Conservation (phyloP, 2,888 invertebrate genomes). For the Psylliodes chrysocephalus region DNA sequence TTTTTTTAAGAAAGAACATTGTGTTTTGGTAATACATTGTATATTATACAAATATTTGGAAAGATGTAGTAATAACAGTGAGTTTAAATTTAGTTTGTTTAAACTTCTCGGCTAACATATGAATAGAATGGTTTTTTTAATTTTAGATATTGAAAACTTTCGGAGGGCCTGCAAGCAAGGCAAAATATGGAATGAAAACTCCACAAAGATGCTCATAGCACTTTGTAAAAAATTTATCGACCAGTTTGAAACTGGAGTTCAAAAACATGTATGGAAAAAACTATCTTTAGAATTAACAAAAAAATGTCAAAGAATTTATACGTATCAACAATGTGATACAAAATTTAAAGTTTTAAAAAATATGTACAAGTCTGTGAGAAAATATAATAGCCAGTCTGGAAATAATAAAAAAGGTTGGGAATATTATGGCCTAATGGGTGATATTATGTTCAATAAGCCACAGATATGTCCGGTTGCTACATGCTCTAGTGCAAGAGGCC, state of each 20-base stretch:
- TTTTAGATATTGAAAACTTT: no score
- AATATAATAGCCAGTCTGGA: constrained; percentile 21
- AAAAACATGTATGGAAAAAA: not conserved
- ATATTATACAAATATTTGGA: no score
- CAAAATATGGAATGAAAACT: not conserved
- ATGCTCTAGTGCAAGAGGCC: not conserved
- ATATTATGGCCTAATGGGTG: not conserved
- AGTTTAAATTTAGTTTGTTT: no score
- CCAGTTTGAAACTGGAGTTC: not conserved
- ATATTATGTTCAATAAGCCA: not conserved
- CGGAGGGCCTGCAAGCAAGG: no score
- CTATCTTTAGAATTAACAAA: not conserved
- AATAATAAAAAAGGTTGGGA: not conserved
- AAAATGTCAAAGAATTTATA: not conserved
- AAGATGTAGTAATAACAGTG: no score
- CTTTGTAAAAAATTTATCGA: not conserved
- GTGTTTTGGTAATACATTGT: no score
- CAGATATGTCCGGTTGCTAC: not conserved
- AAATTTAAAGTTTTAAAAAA: constrained; percentile 18
- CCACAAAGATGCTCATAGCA: not conserved
- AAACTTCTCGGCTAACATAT: no score
- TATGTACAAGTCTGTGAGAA: constrained; percentile 20
- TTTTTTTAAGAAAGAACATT: no score
- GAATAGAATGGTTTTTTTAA: no score
- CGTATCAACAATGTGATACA: not conserved